phyloP scores from a whole-genome alignment of 1,140 invertebrate genomes.

The Dufourea novaeangliae region DNA sequence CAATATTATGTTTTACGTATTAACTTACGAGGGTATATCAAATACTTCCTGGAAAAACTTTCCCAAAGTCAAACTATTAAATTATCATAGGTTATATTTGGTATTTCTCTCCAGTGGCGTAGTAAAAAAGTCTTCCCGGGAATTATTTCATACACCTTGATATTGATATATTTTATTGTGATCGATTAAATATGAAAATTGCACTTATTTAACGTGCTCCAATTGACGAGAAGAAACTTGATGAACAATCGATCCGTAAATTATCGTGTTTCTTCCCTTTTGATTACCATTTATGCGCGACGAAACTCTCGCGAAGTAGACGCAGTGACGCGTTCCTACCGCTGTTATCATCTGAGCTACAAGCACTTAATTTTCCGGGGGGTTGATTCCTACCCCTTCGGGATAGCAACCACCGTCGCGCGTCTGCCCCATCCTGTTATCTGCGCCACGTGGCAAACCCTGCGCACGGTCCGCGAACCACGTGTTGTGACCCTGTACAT shows the following conservation, averaged over 20 bases:
- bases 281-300: conserved; percentile 39
- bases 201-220: background rate
- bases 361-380: conserved; percentile 82
- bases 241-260: background rate
- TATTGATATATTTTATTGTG: too few relatives aligned
- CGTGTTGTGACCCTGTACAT: conserved; percentile 69
- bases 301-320: conserved; percentile 48
- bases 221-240: background rate
- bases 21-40: too few relatives aligned
- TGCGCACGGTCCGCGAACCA: conserved; percentile 69
- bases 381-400: conserved; percentile 75
- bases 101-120: too few relatives aligned
- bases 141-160: too few relatives aligned
- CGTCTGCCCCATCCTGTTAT: conserved; percentile 75
- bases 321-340: conserved; percentile 55
- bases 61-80: too few relatives aligned
- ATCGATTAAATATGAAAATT: too few relatives aligned
- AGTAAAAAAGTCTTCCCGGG: too few relatives aligned
- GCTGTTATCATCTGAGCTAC: conserved; percentile 77
- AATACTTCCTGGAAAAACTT: too few relatives aligned
- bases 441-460: conserved; percentile 78
- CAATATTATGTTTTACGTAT: too few relatives aligned
- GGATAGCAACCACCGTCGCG: conserved; percentile 59
- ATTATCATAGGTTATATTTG: too few relatives aligned
- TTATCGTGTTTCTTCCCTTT: background rate